Evolutionary conservation across 2,888 invertebrate species (phyloP).

Genomic region (Pseudolycoriella hygida): DNA sequence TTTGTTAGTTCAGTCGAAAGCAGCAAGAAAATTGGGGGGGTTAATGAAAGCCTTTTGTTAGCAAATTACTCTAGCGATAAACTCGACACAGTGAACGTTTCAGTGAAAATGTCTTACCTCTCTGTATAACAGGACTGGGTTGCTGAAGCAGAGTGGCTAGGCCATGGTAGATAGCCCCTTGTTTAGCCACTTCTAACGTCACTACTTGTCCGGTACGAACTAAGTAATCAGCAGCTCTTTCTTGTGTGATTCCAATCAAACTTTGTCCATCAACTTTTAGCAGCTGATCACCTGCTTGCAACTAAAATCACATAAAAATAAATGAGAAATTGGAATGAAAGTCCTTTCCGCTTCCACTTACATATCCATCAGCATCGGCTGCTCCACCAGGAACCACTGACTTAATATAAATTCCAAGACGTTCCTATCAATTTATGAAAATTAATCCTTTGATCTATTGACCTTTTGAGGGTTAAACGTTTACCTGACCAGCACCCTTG

Average conservation of each 20-base stretch:
- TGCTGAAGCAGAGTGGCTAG: slow-evolving; percentile 82
- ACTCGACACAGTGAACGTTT: no score
- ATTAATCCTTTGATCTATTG: neutral
- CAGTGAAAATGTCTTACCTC: slow-evolving; percentile 37
- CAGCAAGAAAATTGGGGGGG: slow-evolving; percentile 4
- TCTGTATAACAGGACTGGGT: slow-evolving; percentile 65
- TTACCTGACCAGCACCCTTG: slow-evolving; percentile 57
- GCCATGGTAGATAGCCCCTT: slow-evolving; percentile 94
- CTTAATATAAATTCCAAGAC: slow-evolving; percentile 95
- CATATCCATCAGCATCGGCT: slow-evolving; percentile 69
- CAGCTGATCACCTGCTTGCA: slow-evolving; percentile 94
- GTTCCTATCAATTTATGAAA: slow-evolving; percentile 30
- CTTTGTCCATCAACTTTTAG: slow-evolving; percentile 94
- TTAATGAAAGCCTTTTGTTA: slow-evolving; percentile 5
- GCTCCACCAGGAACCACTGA: slow-evolving; percentile 92
- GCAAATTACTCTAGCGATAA: neutral
- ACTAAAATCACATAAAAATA: slow-evolving; percentile 27
- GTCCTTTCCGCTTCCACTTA: no score
- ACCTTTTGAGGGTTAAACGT: neutral
- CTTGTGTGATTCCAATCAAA: slow-evolving; percentile 68
- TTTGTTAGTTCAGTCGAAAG: neutral
- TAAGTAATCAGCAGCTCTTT: slow-evolving; percentile 87
- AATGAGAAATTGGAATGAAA: no score
- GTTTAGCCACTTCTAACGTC: slow-evolving; percentile 89
- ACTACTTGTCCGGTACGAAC: slow-evolving; percentile 89